Conservation (phyloP, 2,113 vertebrate species). For the Cebidichthys violaceus region DNA sequence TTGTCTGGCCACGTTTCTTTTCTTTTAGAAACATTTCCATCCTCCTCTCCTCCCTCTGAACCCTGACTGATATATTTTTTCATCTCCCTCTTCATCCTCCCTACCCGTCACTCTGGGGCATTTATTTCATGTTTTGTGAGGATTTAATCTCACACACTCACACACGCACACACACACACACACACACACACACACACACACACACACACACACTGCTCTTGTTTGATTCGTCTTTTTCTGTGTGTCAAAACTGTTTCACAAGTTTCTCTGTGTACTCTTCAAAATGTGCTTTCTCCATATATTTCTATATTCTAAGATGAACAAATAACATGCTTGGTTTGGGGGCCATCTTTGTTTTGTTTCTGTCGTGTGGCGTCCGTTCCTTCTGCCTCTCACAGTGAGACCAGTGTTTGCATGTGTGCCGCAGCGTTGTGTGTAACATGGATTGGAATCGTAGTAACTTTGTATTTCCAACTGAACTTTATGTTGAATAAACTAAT, state of each 20-base stretch:
- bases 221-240: not conserved
- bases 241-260: constrained; percentile 7
- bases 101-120: not conserved
- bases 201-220: not conserved
- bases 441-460: constrained; percentile 26
- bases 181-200: not conserved
- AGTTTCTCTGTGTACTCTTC: constrained; percentile 15
- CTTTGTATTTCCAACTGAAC: constrained; percentile 65
- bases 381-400: constrained; percentile 57
- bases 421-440: constrained; percentile 54
- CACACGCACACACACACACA: constrained; percentile 7
- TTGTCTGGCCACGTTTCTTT: not conserved
- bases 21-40: not conserved
- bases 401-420: constrained; percentile 62
- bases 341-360: constrained; percentile 50
- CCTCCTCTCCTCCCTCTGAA: constrained; percentile 13
- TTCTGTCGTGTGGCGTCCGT: constrained; percentile 29
- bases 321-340: constrained; percentile 11
- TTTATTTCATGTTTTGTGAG: constrained; percentile 16
- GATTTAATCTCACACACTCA: constrained; percentile 3
- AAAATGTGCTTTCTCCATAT: constrained; percentile 41
- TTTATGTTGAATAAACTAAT: constrained; percentile 80
- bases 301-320: constrained; percentile 36
- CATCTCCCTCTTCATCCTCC: constrained; percentile 2
- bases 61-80: not conserved